A percentile compares a stretch with the other conserved stretches of the same genome.
Evolutionary conservation across 2,113 vertebrate genomes (phyloP).

Genomic region (Prochilodus magdalenae): DNA sequence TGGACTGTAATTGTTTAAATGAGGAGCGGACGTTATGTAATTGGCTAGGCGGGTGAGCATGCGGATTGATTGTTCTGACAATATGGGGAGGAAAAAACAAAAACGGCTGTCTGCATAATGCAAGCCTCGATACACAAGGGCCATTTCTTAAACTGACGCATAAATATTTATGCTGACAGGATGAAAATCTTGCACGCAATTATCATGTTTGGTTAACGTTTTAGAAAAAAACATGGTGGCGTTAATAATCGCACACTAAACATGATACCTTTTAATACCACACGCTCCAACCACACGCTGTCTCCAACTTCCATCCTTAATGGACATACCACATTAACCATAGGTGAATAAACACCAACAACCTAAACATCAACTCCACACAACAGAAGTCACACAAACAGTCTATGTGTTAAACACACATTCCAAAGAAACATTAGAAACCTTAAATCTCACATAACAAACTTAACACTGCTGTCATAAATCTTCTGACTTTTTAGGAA

Average conservation of each 20-base stretch:
- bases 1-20: slow-evolving; percentile 65
- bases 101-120: slow-evolving; percentile 70
- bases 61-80: slow-evolving; percentile 70
- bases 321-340: neutral
- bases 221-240: slow-evolving; percentile 46
- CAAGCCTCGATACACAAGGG: slow-evolving; percentile 59
- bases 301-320: neutral
- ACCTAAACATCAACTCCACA: slow-evolving; percentile 6
- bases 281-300: neutral
- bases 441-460: neutral
- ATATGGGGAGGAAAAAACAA: slow-evolving; percentile 54
- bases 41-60: slow-evolving; percentile 73
- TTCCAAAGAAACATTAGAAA: neutral
- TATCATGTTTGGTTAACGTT: slow-evolving; percentile 59
- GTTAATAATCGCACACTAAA: slow-evolving; percentile 57
- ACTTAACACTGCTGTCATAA: too few relatives aligned
- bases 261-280: neutral
- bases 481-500: too few relatives aligned
- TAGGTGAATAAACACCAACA: slow-evolving; percentile 21
- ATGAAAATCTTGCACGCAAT: slow-evolving; percentile 55
- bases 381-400: slow-evolving; percentile 1
- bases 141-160: slow-evolving; percentile 67
- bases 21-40: slow-evolving; percentile 71
- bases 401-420: neutral
- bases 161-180: slow-evolving; percentile 63